These are phyloP conservation scores for Lepidostoma basale DNA, from an alignment of 1,140 invertebrate species.

Conservation along the genomic window DNA sequence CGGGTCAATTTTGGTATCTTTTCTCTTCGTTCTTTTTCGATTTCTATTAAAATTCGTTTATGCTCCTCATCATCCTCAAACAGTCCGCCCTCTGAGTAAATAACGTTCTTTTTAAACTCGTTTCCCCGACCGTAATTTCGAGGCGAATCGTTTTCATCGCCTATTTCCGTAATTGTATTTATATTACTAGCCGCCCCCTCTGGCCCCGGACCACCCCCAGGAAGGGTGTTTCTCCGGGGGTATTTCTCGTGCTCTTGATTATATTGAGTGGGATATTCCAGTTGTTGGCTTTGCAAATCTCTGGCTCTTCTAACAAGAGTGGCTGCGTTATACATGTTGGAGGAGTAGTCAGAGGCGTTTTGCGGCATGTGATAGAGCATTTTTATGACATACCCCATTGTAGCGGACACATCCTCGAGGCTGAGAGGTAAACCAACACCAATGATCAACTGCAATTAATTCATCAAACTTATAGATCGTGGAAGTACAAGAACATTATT, in stretches of 20 bases:
- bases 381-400: conserved; percentile 69
- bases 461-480: no score
- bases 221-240: background rate
- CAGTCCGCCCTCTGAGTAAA: conserved; percentile 53
- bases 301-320: background rate
- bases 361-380: conserved; percentile 65
- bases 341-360: conserved; percentile 66
- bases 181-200: background rate
- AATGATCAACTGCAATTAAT: conserved; percentile 72
- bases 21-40: conserved; percentile 4
- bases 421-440: conserved; percentile 70
- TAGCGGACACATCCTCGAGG: conserved; percentile 65
- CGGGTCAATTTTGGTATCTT: conserved; percentile 55
- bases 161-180: conserved; percentile 1
- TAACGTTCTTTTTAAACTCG: conserved; percentile 6
- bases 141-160: background rate
- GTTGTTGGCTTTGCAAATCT: no score
- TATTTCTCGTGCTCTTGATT: background rate
- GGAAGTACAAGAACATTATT: no score
- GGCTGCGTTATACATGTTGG: conserved; percentile 64
- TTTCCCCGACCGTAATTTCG: no score
- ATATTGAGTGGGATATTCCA: no score
- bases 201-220: no score
- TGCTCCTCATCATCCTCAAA: background rate
- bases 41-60: conserved; percentile 30